Percentiles rank a stretch among this genome's conserved stretches.
These are phyloP conservation scores for Dolichallabes microphthalmus DNA, from an alignment of 2,113 vertebrate genomes.

Conservation along the genomic window DNA sequence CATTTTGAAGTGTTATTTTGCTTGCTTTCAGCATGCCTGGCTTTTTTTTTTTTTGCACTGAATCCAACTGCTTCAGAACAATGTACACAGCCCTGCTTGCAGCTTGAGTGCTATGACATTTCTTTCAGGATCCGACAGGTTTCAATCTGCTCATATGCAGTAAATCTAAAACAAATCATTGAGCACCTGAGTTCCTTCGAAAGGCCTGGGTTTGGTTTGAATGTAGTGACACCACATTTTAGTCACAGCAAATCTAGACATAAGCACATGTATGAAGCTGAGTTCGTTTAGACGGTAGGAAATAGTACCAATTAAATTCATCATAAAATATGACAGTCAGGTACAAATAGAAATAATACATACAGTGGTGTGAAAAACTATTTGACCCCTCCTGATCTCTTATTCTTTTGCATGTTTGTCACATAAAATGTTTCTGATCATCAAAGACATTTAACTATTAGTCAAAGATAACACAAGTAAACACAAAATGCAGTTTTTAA, in stretches of 20 bases:
- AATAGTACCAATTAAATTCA: neutral
- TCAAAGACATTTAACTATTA: too few relatives aligned
- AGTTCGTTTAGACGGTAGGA: neutral
- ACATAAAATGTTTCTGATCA: too few relatives aligned
- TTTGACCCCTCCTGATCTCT: too few relatives aligned
- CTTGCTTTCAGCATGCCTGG: neutral
- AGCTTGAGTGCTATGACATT: conserved; percentile 43
- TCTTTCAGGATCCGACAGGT: conserved; percentile 26
- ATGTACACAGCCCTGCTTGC: neutral
- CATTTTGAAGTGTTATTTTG: neutral
- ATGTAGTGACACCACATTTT: conserved; percentile 64
- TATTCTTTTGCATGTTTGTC: too few relatives aligned
- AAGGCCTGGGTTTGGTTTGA: conserved; percentile 61
- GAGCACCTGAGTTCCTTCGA: conserved; percentile 58
- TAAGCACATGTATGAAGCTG: neutral
- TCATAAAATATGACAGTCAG: neutral
- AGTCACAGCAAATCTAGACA: conserved; percentile 31
- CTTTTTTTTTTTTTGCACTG: neutral
- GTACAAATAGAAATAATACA: neutral
- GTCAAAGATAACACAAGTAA: too few relatives aligned
- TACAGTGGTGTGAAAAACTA: too few relatives aligned
- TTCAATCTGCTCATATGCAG: conserved; percentile 39
- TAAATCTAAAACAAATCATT: conserved; percentile 43
- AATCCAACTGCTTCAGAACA: conserved; percentile 1
- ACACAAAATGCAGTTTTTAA: too few relatives aligned